Percentiles rank a stretch among this genome's conserved stretches.
phyloP scores from a whole-genome alignment of 2,888 invertebrate species.

The Thecocarcelia acutangulata region DNA sequence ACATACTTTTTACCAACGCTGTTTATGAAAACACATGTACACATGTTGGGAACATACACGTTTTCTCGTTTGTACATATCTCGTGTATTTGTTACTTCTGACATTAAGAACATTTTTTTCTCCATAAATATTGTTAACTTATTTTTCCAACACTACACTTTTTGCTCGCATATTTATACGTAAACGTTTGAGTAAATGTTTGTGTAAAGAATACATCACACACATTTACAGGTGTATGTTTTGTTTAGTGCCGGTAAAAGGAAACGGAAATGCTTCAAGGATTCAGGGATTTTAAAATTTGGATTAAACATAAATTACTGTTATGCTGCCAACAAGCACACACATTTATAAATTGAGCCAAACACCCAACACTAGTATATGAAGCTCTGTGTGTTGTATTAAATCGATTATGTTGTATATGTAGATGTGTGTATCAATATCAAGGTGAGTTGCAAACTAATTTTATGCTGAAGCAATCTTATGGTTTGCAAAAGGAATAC shows the following conservation, averaged over 20 bases:
- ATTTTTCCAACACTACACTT: conserved; percentile 5
- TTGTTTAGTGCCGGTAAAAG: conserved; percentile 22
- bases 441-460: conserved; percentile 15
- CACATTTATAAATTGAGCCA: not conserved
- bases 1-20: too few relatives aligned
- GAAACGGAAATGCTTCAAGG: conserved; percentile 39
- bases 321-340: conserved; percentile 11
- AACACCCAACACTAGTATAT: too few relatives aligned
- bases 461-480: not conserved
- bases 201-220: conserved; percentile 7
- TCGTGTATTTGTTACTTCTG: conserved; percentile 15
- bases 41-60: not conserved
- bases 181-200: not conserved
- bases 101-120: conserved; percentile 25
- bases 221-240: conserved; percentile 17
- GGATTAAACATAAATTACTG: conserved; percentile 50
- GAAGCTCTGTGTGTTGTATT: not conserved
- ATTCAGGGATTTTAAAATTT: conserved; percentile 42
- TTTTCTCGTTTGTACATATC: not conserved
- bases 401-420: conserved; percentile 6
- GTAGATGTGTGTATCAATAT: conserved; percentile 6
- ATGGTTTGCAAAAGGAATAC: not conserved
- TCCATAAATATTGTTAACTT: not conserved
- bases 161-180: not conserved
- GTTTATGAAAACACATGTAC: not conserved